Evolutionary conservation across 2,113 vertebrate genomes (phyloP).

Genomic region (Micronycteris hirsuta): DNA sequence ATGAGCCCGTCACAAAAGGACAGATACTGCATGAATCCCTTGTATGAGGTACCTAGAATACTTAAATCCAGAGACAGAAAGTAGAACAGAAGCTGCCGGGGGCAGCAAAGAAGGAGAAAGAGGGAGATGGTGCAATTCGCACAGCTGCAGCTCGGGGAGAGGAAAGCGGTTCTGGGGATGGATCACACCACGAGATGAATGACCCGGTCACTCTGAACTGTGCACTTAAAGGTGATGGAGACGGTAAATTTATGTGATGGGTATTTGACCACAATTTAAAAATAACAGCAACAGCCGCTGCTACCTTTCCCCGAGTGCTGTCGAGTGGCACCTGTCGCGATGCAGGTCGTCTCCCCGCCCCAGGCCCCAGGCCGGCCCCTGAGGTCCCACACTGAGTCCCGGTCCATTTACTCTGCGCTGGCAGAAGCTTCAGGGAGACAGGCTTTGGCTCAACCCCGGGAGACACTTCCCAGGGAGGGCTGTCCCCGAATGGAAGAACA

Average conservation of each 20-base stretch:
- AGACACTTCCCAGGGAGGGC: neutral
- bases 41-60: accelerated
- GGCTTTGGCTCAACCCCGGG: neutral
- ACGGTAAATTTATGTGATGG: neutral
- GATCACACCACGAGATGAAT: accelerated
- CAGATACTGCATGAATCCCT: neutral
- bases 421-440: too few species aligned
- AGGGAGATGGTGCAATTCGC: too few species aligned
- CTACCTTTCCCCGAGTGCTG: too few species aligned
- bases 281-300: neutral
- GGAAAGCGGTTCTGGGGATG: neutral
- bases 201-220: neutral
- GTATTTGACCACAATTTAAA: neutral
- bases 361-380: neutral
- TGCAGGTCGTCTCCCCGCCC: accelerated
- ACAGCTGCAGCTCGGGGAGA: neutral
- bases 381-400: neutral
- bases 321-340: neutral
- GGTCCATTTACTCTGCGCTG: accelerated
- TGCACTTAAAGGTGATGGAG: neutral
- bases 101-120: neutral
- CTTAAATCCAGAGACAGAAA: neutral
- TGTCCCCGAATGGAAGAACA: neutral
- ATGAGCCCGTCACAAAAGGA: neutral
- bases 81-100: neutral